A percentile compares a stretch with the other conserved stretches of the same genome.
Conservation (phyloP, 2,113 vertebrate species). For the Ailurus styani region DNA sequence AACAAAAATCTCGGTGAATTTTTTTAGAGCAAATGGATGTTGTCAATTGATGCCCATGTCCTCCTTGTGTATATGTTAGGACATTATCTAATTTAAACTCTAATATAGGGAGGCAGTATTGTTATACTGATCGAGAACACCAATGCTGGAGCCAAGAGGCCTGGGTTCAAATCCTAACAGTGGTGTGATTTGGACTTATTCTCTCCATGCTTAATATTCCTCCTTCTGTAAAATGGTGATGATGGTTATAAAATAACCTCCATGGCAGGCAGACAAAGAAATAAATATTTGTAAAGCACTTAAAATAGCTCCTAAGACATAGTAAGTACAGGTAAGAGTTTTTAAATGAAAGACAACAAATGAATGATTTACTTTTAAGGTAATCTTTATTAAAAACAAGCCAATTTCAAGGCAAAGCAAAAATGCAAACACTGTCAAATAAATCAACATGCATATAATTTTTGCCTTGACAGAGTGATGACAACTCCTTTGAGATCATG, state of each 20-base stretch:
- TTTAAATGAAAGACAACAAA: not conserved
- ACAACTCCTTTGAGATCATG: not conserved
- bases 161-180: not conserved
- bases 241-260: not conserved
- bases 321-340: not conserved
- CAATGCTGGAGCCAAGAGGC: not conserved
- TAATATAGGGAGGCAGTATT: not conserved
- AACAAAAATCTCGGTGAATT: not conserved
- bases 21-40: not conserved
- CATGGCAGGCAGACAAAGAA: not conserved
- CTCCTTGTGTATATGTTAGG: not conserved
- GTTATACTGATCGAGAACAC: not conserved
- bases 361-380: not conserved
- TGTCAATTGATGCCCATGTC: not conserved
- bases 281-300: not conserved
- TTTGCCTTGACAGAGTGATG: not conserved
- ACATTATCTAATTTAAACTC: not conserved
- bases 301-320: not conserved
- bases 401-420: slow-evolving; percentile 12
- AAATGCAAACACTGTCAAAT: not conserved
- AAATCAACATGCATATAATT: not conserved
- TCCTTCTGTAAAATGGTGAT: not conserved
- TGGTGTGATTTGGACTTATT: not conserved
- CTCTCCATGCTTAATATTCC: not conserved
- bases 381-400: not conserved